Percentiles rank a stretch among this genome's conserved stretches.
Conservation (phyloP, 2,113 vertebrate species). For the Silurus meridionalis region DNA sequence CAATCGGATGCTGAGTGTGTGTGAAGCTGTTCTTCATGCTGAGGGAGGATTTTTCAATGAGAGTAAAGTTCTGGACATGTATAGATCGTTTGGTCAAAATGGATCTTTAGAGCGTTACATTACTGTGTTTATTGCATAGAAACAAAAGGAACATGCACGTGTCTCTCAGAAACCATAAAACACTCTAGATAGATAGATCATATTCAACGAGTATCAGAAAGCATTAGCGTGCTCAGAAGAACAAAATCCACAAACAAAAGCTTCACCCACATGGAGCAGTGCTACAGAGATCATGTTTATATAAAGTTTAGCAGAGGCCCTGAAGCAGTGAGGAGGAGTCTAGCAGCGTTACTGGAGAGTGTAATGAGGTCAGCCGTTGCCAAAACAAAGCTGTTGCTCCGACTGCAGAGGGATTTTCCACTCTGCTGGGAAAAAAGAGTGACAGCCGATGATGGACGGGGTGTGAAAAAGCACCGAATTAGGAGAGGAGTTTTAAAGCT, state of each 20-base stretch:
- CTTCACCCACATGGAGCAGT: background rate
- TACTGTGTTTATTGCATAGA: too few species aligned
- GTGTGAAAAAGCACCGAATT: slow-evolving; percentile 78
- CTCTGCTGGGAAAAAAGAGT: slow-evolving; percentile 59
- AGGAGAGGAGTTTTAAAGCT: slow-evolving; percentile 69
- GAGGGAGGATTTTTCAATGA: too few species aligned
- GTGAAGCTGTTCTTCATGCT: too few species aligned
- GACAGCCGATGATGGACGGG: slow-evolving; percentile 49
- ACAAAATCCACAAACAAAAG: background rate
- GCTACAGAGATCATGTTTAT: slow-evolving; percentile 23
- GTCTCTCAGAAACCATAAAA: too few species aligned
- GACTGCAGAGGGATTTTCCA: slow-evolving; percentile 71
- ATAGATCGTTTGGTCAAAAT: too few species aligned
- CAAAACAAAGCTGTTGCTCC: slow-evolving; percentile 65
- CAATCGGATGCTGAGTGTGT: too few species aligned
- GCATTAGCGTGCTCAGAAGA: background rate
- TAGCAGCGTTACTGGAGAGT: slow-evolving; percentile 61
- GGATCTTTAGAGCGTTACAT: too few species aligned
- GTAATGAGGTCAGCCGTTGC: slow-evolving; percentile 67
- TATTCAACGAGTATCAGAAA: background rate
- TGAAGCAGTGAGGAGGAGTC: slow-evolving; percentile 38
- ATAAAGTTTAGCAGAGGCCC: slow-evolving; percentile 32
- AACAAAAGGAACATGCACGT: too few species aligned
- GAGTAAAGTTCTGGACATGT: too few species aligned
- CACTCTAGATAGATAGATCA: too few species aligned